Percentiles rank a stretch among this genome's conserved stretches.
phyloP scores from a whole-genome alignment of 1,140 invertebrate genomes.

The Cotesia glomerata region DNA sequence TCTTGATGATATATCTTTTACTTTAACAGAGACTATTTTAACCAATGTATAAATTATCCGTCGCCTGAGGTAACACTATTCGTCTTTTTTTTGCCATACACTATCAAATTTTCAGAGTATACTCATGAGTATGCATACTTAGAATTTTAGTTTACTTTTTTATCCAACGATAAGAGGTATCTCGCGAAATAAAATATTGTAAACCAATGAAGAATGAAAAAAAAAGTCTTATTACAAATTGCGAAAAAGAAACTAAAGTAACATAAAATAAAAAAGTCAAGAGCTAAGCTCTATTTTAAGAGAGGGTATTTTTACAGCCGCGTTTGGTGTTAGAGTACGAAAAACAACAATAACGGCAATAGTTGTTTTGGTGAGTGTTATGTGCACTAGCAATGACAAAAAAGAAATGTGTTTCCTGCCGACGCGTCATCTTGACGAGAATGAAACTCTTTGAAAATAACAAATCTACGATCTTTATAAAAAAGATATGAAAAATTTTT shows the following conservation, averaged over 20 bases:
- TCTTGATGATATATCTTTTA: slow-evolving; percentile 33
- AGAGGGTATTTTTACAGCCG: slow-evolving; percentile 28
- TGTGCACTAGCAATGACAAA: not conserved
- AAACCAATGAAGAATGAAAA: slow-evolving; percentile 16
- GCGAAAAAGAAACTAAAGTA: not conserved
- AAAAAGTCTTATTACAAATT: not conserved
- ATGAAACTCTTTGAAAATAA: not conserved
- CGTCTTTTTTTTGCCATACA: slow-evolving; percentile 32
- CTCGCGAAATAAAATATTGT: not conserved
- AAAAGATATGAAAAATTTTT: not conserved
- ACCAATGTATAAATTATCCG: slow-evolving; percentile 41
- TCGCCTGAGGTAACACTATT: slow-evolving; percentile 28
- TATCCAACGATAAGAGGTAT: not conserved
- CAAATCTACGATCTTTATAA: not conserved
- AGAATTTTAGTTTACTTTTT: not conserved
- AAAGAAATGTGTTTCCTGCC: slow-evolving; percentile 1
- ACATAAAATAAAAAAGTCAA: not conserved
- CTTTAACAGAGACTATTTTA: slow-evolving; percentile 42
- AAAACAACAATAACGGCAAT: not conserved
- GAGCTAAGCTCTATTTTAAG: slow-evolving; percentile 24
- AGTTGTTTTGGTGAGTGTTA: not conserved
- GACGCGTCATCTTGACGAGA: slow-evolving; percentile 2
- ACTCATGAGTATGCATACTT: not conserved
- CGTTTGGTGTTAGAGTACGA: slow-evolving; percentile 10
- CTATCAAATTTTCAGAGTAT: too few relatives aligned